Evolutionary conservation across 2,113 vertebrate genomes (phyloP), one percentile per base, ranked within the genome.

Genomic region (Nematolebias whitei): DNA sequence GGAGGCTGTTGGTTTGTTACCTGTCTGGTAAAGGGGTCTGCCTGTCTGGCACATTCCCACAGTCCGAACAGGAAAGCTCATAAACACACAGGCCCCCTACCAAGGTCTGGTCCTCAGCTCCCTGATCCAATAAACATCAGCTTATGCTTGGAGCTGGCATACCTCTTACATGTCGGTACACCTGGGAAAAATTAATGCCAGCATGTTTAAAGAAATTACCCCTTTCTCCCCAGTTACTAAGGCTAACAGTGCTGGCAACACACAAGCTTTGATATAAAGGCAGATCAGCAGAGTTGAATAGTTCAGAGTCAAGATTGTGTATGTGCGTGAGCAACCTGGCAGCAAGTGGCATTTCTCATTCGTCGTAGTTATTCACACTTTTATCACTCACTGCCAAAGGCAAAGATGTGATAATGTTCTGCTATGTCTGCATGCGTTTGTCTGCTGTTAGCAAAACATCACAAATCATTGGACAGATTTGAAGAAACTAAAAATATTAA

Each of bases 151-250:
- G 71, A 51, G 63, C 56, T 38, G 69, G 69, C 78, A 82, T 85
- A 72, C 75, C 76, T 53, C 50, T 78, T 57, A 71, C 71, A 72
- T 82, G 80, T 75, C 52, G 39, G 63, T 79, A 79, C 90, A 91
- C 81, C 90, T 91, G 91, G 82, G 64, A 92, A 71, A 69, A 80
- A 93, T 92, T 93, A 93, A 54, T 58, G 60, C 65, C 65, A 75
- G 83, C 62, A 41, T 87, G 86, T 88, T 86, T 90, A 76, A 88
- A 89, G 83, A 90, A 90, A 90, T 85, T 61, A 65, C 71, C 79
- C 22, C 41, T 10, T 29, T 40, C 23, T 29, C 90, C 83, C 80
- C 79, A 79, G 68, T 82, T 82, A 82, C 78, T 73, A 71, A 71
- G 77, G 82, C 71, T 64, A 78, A 54, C 68, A 56, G 58, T 41